Evolutionary conservation across 2,888 invertebrate species (phyloP).

Genomic region (Tipula lateralis): DNA sequence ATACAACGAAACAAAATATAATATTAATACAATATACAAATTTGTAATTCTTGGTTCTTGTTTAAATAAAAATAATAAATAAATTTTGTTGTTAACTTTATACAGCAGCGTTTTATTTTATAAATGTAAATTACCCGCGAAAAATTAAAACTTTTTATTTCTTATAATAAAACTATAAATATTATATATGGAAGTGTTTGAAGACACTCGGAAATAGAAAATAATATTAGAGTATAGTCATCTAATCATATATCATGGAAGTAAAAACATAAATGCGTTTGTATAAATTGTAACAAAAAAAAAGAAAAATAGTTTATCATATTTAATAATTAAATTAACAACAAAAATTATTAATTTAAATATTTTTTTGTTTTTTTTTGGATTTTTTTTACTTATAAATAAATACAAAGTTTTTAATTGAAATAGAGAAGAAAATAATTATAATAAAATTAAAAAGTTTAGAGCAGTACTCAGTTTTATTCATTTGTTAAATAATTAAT

Average conservation of each 20-base stretch:
- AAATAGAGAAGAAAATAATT: neutral
- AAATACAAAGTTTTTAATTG: neutral
- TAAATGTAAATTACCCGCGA: slow-evolving; percentile 19
- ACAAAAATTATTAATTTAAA: neutral
- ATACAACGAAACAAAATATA: neutral
- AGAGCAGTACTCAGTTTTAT: neutral
- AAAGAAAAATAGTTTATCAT: neutral
- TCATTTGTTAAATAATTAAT: neutral
- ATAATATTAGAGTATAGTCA: neutral
- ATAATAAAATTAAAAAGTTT: neutral
- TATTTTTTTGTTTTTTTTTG: neutral
- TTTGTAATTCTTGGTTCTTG: neutral
- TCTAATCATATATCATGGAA: neutral
- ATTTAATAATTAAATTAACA: neutral
- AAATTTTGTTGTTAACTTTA: slow-evolving; percentile 7
- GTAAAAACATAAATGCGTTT: neutral
- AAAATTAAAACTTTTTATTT: neutral
- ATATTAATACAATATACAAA: neutral
- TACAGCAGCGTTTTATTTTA: neutral
- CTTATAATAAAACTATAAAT: neutral
- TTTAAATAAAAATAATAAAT: neutral
- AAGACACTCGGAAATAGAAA: neutral
- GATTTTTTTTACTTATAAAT: neutral
- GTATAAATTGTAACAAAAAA: neutral
- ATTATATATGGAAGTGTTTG: neutral